phyloP scores from a whole-genome alignment of 2,113 vertebrate species.

The Empidonax alnorum region DNA sequence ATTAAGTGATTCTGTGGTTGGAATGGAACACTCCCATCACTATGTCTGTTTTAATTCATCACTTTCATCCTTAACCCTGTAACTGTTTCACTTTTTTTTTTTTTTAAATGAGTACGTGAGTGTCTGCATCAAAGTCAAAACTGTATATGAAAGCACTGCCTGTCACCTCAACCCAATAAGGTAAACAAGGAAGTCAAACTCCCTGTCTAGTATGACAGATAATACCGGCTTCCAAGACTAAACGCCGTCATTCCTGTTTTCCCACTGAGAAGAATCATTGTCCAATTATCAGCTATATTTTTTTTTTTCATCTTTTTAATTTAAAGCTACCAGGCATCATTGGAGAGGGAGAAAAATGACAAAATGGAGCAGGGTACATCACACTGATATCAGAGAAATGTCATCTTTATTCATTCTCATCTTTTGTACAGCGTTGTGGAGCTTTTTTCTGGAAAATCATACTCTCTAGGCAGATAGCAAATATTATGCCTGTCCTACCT shows the following conservation, averaged over 20 bases:
- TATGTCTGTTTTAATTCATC: background rate
- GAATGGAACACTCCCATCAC: background rate
- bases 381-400: background rate
- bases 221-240: background rate
- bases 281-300: background rate
- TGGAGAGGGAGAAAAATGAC: background rate
- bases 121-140: background rate
- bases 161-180: background rate
- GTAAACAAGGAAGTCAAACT: background rate
- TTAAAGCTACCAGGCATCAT: background rate
- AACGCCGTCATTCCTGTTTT: conserved; percentile 38
- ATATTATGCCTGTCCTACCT: background rate
- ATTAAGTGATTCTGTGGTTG: background rate
- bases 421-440: background rate
- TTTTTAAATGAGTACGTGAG: background rate
- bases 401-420: background rate
- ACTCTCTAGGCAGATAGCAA: background rate
- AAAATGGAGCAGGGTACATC: background rate
- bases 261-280: conserved; percentile 16
- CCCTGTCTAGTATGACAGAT: conserved; percentile 20
- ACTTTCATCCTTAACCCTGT: conserved; percentile 13
- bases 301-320: background rate
- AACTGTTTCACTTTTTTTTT: background rate
- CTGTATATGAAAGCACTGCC: background rate
- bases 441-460: background rate